Evolutionary conservation across 2,797 vertebrate species (phyloP), one percentile per base, ranked within the genome.

Genomic region (Acropternis orthonyx): DNA sequence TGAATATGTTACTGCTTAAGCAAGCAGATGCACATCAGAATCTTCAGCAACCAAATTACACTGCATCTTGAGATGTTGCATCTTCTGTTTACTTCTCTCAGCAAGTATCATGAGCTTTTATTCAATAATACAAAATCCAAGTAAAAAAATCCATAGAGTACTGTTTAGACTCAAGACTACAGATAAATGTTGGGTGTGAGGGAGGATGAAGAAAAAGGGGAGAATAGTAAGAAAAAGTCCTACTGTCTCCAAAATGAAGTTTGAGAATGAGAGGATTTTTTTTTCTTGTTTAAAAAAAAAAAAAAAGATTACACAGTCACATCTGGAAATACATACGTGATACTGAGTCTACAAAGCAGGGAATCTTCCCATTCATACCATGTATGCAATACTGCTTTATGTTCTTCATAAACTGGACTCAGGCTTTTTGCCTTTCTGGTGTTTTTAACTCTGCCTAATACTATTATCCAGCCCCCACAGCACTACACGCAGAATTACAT

Each of bases 21-120:
- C 78, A 88, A 96, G 93, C 14, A 90, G 90, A 89, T 65, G 36
- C 43, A 84, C 86, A 95, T 88, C 52, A 91, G 87, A 77, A 89
- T 90, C 95, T 89, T 95, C 49, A 65, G 72, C 51, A 93, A 95
- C 51, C 67, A 77, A 80, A 94, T 55, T 78, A 75, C 44, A 87
- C 41, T 81, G 56, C 59, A 90, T 46, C 79, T 95, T 62, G 54
- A 79, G 82, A 77, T 88, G 88, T 7, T 69, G 32, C 77, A 66
- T 66, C 27, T 92, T 87, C 65, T 95, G 43, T 91, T 95, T 91
- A 78, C 81, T 93, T 96, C 94, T 96, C 65, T 77, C 28, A 30
- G 41, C 30, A 32, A 81, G 76, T 76, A 89, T 21, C 49, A 9
- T 51, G 91, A 89, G 41, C 26, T 96, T 94, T 88, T 74, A 83